Percentiles rank a stretch among this genome's conserved stretches.
Conservation (phyloP, 2,113 vertebrate species). For the Siniperca chuatsi region DNA sequence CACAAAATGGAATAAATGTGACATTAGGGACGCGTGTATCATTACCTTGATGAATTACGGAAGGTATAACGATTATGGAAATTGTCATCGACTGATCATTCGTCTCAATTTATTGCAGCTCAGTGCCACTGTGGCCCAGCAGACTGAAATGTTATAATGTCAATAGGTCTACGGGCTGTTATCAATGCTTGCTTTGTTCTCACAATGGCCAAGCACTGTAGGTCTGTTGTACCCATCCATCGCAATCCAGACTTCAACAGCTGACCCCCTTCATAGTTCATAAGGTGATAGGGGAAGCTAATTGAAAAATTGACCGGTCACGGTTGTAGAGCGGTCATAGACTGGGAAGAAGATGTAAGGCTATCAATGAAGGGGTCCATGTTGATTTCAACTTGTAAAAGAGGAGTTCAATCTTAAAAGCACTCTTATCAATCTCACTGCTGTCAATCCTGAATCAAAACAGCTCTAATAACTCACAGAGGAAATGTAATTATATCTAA, state of each 20-base stretch:
- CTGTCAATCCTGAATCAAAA: slow-evolving; percentile 38
- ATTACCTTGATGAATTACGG: slow-evolving; percentile 92
- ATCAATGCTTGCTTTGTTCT: slow-evolving; percentile 76
- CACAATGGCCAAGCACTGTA: slow-evolving; percentile 70
- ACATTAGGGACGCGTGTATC: slow-evolving; percentile 89
- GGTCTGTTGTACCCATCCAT: slow-evolving; percentile 65
- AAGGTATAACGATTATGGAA: slow-evolving; percentile 92
- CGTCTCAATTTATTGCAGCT: slow-evolving; percentile 89
- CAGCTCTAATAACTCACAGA: slow-evolving; percentile 21
- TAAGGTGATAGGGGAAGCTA: slow-evolving; percentile 74
- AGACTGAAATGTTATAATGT: slow-evolving; percentile 83
- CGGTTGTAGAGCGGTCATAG: slow-evolving; percentile 28
- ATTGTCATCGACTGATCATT: slow-evolving; percentile 90
- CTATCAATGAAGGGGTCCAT: slow-evolving; percentile 22
- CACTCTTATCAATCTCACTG: slow-evolving; percentile 1
- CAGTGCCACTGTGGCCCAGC: slow-evolving; percentile 69
- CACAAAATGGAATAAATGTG: slow-evolving; percentile 88
- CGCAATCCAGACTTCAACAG: slow-evolving; percentile 70
- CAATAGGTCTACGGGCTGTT: slow-evolving; percentile 76
- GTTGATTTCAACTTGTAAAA: slow-evolving; percentile 31
- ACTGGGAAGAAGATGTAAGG: slow-evolving; percentile 34
- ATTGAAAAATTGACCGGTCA: slow-evolving; percentile 71
- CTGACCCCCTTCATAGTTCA: slow-evolving; percentile 57
- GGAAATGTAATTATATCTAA: slow-evolving; percentile 28
- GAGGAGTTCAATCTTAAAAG: slow-evolving; percentile 19